Percentiles rank a stretch among this genome's conserved stretches.
Evolutionary conservation across 35 echinoderm and acorn worm genomes (phyloP).

Genomic region (Stichopus chloronotus): DNA sequence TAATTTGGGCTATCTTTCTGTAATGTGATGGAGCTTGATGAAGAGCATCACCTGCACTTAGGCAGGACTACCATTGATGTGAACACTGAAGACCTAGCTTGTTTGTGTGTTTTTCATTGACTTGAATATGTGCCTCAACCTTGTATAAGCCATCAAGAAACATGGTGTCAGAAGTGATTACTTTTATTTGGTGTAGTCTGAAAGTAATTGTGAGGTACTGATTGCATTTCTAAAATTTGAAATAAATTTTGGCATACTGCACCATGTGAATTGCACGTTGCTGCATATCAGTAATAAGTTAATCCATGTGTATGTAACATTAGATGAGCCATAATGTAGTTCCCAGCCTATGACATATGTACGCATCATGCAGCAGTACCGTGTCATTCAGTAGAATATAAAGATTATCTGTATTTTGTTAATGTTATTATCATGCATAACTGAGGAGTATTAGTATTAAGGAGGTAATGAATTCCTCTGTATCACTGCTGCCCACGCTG

Average conservation of each 20-base stretch:
- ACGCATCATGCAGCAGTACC: neutral
- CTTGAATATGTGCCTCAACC: no score
- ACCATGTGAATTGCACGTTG: neutral
- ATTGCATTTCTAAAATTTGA: neutral
- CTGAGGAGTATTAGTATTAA: neutral
- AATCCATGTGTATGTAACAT: neutral
- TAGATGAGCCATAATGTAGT: neutral
- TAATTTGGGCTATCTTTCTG: no score
- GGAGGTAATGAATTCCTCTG: neutral
- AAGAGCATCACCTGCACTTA: no score
- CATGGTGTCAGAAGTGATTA: slow-evolving; percentile 4
- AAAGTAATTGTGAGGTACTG: neutral
- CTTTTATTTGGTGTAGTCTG: neutral
- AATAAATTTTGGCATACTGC: neutral
- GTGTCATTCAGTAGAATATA: neutral
- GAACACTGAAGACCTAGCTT: no score
- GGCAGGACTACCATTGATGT: no score
- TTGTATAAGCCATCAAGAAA: neutral
- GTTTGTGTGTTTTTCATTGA: no score
- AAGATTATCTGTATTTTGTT: neutral
- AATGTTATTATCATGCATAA: neutral
- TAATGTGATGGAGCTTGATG: no score
- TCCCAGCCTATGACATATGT: neutral
- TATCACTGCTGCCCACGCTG: slow-evolving; percentile 10
- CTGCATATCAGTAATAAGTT: neutral